Conservation (phyloP, 2,888 invertebrate species). For the Lasioglossum leucozonium region DNA sequence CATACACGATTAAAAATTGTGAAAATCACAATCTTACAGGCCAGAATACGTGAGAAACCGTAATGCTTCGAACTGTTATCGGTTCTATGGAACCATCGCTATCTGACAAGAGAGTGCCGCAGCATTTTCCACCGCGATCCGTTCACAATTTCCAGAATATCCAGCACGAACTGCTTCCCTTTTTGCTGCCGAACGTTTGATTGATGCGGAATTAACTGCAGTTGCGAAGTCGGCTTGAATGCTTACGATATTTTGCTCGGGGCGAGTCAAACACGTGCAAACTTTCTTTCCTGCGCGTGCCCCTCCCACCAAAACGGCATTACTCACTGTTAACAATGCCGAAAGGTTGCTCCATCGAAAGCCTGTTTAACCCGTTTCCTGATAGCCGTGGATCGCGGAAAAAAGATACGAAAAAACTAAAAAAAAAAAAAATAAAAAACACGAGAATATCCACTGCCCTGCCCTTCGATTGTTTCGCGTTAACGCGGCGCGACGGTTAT, state of each 20-base stretch:
- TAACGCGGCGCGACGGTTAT: constrained; percentile 17
- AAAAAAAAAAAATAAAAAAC: neutral
- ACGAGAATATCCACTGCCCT: neutral
- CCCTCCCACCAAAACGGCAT: neutral
- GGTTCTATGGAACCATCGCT: neutral
- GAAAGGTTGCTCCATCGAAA: neutral
- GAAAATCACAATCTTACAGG: neutral
- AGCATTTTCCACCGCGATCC: neutral
- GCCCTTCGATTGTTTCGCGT: constrained; percentile 19
- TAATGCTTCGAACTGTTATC: no score
- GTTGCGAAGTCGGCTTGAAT: constrained; percentile 22
- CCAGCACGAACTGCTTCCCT: neutral
- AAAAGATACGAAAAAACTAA: neutral
- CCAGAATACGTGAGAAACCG: neutral
- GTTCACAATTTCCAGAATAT: neutral
- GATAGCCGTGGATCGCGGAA: neutral
- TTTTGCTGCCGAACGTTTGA: constrained; percentile 32
- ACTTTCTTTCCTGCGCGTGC: constrained; percentile 10
- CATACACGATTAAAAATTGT: neutral
- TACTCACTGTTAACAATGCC: constrained; percentile 15
- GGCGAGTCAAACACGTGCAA: neutral
- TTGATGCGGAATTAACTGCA: constrained; percentile 41
- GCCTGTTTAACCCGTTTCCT: neutral
- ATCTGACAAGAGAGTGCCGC: neutral
- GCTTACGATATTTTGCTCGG: neutral